These are phyloP conservation scores for Parambassis ranga DNA, from an alignment of 2,797 vertebrate species.

Conservation along the genomic window DNA sequence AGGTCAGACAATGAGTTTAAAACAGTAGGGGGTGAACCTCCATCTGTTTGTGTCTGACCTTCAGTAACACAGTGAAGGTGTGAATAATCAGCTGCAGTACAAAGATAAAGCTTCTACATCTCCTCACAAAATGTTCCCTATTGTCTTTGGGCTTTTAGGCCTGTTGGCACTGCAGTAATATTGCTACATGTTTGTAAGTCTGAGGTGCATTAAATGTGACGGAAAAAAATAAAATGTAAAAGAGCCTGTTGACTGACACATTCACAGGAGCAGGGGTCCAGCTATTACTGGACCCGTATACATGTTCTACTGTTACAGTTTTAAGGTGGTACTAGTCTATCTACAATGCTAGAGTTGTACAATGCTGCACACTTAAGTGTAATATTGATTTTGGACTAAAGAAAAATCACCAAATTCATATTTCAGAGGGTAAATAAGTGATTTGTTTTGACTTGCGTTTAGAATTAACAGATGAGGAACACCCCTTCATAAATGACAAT, in stretches of 20 bases:
- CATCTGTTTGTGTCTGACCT: conserved; percentile 49
- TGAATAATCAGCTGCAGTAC: neutral
- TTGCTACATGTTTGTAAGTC: too few relatives aligned
- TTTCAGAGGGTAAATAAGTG: too few relatives aligned
- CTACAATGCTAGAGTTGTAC: too few relatives aligned
- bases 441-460: too few relatives aligned
- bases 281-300: neutral
- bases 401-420: neutral
- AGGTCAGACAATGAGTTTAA: conserved; percentile 21
- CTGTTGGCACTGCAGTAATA: too few relatives aligned
- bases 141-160: too few relatives aligned
- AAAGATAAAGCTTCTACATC: neutral
- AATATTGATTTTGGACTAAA: neutral
- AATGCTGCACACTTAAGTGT: too few relatives aligned
- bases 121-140: neutral
- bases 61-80: conserved; percentile 6
- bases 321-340: neutral
- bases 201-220: neutral
- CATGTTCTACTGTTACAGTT: neutral
- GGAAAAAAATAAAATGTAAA: neutral
- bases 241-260: neutral
- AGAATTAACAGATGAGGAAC: too few relatives aligned
- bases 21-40: conserved; percentile 3
- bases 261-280: neutral
- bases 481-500: neutral